Evolutionary conservation across 1,140 invertebrate genomes (phyloP).

Genomic region (Drosophila sucinea): DNA sequence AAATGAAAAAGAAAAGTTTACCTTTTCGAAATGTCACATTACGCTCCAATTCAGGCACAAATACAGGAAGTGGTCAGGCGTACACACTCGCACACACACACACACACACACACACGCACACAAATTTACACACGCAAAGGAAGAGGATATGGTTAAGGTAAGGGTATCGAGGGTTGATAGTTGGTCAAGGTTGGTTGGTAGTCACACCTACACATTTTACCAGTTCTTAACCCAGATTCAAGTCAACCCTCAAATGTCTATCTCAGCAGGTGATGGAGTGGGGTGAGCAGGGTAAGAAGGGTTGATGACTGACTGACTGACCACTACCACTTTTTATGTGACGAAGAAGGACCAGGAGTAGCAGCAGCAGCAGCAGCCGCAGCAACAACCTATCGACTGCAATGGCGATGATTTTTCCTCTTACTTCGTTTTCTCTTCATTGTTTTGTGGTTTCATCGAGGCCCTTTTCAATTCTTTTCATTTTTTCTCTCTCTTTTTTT

Average conservation of each 20-base stretch:
- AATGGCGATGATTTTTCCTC: conserved; percentile 49
- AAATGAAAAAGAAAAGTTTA: conserved; percentile 36
- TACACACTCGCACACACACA: neutral
- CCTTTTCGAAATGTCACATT: conserved; percentile 70
- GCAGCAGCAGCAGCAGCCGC: conserved; percentile 30
- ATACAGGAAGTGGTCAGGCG: conserved; percentile 73
- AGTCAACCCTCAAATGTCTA: conserved; percentile 12
- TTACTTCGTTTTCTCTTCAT: conserved; percentile 44
- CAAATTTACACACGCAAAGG: neutral
- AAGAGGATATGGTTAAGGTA: neutral
- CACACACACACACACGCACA: neutral
- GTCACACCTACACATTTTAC: conserved; percentile 22
- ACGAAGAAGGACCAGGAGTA: conserved; percentile 33
- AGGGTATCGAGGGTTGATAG: conserved; percentile 6
- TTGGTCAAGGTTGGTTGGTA: conserved; percentile 26
- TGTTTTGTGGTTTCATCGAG: conserved; percentile 72
- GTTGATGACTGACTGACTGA: neutral
- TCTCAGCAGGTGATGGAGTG: neutral
- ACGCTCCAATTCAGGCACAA: conserved; percentile 72
- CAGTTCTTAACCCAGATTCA: conserved; percentile 71
- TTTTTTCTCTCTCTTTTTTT: conserved; percentile 28
- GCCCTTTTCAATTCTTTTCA: conserved; percentile 56
- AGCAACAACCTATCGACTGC: conserved; percentile 45
- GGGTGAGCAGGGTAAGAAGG: neutral
- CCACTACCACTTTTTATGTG: conserved; percentile 25